Evolutionary conservation across 2,113 vertebrate species (phyloP), one percentile per base, ranked within the genome.

Genomic region (Oncorhynchus keta): DNA sequence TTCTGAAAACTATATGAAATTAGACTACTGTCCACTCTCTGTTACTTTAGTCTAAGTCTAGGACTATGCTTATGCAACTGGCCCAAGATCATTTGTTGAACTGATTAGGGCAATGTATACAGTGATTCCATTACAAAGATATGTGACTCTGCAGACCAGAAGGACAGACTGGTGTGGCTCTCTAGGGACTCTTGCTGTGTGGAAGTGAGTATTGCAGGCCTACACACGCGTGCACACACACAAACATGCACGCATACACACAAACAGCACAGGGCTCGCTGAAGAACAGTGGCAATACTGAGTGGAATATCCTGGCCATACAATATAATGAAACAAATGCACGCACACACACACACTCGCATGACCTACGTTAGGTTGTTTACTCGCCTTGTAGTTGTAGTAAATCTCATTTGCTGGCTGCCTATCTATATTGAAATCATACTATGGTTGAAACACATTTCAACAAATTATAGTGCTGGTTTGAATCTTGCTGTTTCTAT

Each of bases 281-380:
- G 39, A 9, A 45, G 39, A 45, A 45, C 39, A 11, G 0, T 45
- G 39, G 39, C 39, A 45, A 45, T 11, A 45, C 39, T 45, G 39
- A 45, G 9, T 45, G 39, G 39, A 45, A 45, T 45, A 45, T 57
- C 55, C 55, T 57, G 55, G 0, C 28, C 18, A 9, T 75, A 45
- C 11, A 45, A 45, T 35, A 24, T 75, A 26, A 35, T 18, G 81
- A 77, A 82, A 72, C n/a, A 77, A 26, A 62, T 39, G 2, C 26
- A 66, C 26, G 3, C 3, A 2, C 26, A 28, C 28, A 71, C 20
- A 66, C 9, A 66, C 26, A 66, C 22, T 24, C 8, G 2, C 6
- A 66, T 66, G 24, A 66, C 9, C 26, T 30, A 71, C 22, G 4
- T 22, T 8, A 68, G 7, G 66, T 32, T 32, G 66, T 68, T 68